Base-by-base conservation (phyloP, 2,113 vertebrate species). In the Anthoscopus minutus region DNA sequence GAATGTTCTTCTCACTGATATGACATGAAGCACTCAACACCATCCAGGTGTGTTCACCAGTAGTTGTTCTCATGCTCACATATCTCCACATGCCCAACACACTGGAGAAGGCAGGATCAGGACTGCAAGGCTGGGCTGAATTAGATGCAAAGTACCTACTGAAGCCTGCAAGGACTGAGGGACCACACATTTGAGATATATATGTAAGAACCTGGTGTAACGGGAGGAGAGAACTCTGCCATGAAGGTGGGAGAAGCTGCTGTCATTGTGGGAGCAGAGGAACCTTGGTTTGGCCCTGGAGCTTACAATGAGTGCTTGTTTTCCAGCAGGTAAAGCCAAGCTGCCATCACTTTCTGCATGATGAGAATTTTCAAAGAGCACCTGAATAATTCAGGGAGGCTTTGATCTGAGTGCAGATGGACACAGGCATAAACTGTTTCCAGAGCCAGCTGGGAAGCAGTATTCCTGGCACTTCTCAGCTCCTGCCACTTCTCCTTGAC, bases 321-420 rank as follows among this genome's bases (percentile, higher is more conserved):
- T 97, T 94, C 92, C 88, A 94, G 57, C 45, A 91, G 54, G 77
- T 82, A 89, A 89, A 96, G 90, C 87, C 95, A 97, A 94, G 84
- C 64, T 93, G 82, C 88, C 84, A 89, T 89, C 80, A 57, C 93
- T 86, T 94, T 69, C 92, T 96, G 73, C 64, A 88, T 48, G 88
- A 93, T 72, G 76, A 94, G 70, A 78, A 84, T 85, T 95, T 96
- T 96, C 94, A 96, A 98, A 98, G 97, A 97, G 93, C 82, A 94
- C 81, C 94, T 99, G 97, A 98, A 98, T 99, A 98, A 98, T 99
- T 98, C 93, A 99, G 97, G 92, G 71, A 90, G 81, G 91, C 96
- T 98, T 98, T 98, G 97, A 98, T 97, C 62, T 27, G 86, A 72
- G 89, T 93, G 94, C 92, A 94, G 97, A 97, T 12, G 87, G 96